Evolutionary conservation across 2,797 vertebrate species (phyloP), one percentile per base, ranked within the genome.

Genomic region (Pithecia hirsuta): DNA sequence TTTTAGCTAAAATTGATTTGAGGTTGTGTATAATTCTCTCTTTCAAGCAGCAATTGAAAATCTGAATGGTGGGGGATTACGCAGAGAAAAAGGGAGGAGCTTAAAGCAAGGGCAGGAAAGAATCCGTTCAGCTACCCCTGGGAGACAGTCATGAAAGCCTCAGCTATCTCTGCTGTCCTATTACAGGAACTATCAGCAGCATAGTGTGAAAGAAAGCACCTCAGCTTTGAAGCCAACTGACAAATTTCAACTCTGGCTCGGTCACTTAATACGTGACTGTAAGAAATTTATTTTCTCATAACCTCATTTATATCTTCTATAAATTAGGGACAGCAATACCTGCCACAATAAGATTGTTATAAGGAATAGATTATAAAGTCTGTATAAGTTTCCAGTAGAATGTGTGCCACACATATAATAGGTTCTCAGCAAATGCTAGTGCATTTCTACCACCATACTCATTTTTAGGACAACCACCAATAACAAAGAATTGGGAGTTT

Each of bases 1-100:
- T 94, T 92, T 91, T 44, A 87, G 85, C 79, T 46, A 59, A 93
- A 97, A 98, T 95, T 98, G 94, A 97, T 96, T 93, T 95, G 94
- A 59, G 86, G 90, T 76, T 96, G 82, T 93, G 24, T 84, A 96
- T 95, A 95, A 96, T 96, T 97, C 95, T 96, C 87, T 70, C 89
- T 97, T 97, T 92, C 93, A 95, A 96, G 95, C 41, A 94, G 75
- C 94, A 91, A 91, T 36, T 97, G 85, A 91, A 92, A 93, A 64
- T 84, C 52, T 91, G 89, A 96, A 96, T 80, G 46, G 59, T 92
- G 52, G 67, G 8, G 50, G 59, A 92, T 64, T 87, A 91, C 70
- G 67, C 64, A 64, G 86, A 96, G 79, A 55, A 90, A 48, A 10
- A 84, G 20, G 48, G 5, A 88, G 67, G 64, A 74, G 19, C 79